These are phyloP conservation scores for Eidolon helvum DNA, from an alignment of 2,113 vertebrate genomes.

Conservation along the genomic window DNA sequence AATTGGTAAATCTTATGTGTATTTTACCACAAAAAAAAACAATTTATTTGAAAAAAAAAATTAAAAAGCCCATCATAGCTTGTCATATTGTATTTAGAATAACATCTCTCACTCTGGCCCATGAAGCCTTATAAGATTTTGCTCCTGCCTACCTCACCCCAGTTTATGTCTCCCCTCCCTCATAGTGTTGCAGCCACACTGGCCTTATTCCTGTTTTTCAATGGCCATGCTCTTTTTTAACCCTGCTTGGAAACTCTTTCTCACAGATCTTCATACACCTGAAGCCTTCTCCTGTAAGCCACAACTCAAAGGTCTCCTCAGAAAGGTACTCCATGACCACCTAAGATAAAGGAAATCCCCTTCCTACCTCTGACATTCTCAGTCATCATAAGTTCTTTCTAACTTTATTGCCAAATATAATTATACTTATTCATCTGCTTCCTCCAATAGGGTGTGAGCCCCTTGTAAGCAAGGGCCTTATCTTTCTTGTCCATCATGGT, in stretches of 20 bases:
- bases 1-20: neutral
- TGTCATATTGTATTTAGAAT: neutral
- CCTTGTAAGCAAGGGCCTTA: neutral
- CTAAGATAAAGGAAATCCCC: neutral
- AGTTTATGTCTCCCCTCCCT: neutral
- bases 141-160: neutral
- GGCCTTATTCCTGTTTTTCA: neutral
- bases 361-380: neutral
- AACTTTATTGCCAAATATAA: neutral
- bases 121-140: neutral
- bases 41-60: no score
- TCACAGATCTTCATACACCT: neutral
- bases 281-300: neutral
- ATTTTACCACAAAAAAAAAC: neutral
- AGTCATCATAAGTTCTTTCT: neutral
- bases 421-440: neutral
- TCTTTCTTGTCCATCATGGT: neutral
- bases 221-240: neutral
- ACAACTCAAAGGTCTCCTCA: neutral
- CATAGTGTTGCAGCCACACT: neutral
- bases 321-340: neutral
- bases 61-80: neutral
- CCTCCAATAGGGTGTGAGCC: neutral
- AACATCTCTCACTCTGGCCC: neutral
- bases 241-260: neutral